A percentile compares a stretch with the other conserved stretches of the same genome.
Evolutionary conservation across 2,113 vertebrate genomes (phyloP).

Genomic region (Notarius lentiginosus): DNA sequence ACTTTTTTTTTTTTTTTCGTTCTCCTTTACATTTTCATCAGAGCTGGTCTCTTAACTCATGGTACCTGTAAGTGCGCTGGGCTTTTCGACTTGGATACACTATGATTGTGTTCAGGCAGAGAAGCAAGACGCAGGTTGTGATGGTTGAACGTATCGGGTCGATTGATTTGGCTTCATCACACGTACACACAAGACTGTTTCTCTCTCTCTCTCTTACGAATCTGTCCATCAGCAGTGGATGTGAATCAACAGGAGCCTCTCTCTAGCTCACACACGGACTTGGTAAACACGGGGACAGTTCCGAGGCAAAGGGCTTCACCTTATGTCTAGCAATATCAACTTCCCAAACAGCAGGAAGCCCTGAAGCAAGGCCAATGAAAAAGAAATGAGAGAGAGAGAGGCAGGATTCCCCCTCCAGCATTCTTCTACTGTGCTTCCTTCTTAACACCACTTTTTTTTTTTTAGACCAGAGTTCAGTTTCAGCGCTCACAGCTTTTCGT

Average conservation of each 20-base stretch:
- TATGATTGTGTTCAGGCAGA: not conserved
- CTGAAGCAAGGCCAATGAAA: not conserved
- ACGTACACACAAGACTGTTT: not conserved
- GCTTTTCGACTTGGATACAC: not conserved
- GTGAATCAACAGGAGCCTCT: not conserved
- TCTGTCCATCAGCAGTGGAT: not conserved
- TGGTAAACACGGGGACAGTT: not conserved
- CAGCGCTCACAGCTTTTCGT: not conserved
- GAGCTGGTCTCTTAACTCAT: not conserved
- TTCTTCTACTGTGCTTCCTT: not conserved
- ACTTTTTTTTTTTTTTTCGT: not conserved
- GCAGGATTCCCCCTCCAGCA: constrained; percentile 2
- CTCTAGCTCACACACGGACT: not conserved
- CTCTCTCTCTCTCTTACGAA: not conserved
- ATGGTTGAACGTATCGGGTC: not conserved
- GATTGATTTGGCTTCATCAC: not conserved
- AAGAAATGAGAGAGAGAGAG: not conserved
- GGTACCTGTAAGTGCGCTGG: not conserved
- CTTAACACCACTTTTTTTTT: not conserved
- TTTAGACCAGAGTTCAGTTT: not conserved
- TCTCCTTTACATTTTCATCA: not conserved
- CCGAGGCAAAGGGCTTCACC: not conserved
- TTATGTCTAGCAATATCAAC: not conserved
- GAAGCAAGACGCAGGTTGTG: not conserved
- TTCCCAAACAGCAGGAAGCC: not conserved